Evolutionary conservation across 2,113 vertebrate genomes (phyloP).

Genomic region (Thalassarche chlororhynchos): DNA sequence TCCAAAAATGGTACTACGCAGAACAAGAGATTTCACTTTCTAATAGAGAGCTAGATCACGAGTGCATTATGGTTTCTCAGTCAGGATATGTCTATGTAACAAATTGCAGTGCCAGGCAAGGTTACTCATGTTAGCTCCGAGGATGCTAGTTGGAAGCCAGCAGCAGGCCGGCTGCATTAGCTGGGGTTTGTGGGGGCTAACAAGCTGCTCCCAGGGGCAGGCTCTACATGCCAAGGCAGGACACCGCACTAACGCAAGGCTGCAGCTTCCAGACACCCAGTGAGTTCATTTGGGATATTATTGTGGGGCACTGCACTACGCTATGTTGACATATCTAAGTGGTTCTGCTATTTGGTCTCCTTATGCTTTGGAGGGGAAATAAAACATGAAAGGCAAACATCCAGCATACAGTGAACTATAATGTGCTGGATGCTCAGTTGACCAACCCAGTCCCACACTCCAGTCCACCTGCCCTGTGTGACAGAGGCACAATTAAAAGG

Average conservation of each 20-base stretch:
- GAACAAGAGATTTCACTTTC: neutral
- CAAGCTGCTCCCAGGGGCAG: rapidly evolving
- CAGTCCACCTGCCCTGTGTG: neutral
- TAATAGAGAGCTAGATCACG: neutral
- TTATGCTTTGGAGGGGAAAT: neutral
- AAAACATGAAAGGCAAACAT: neutral
- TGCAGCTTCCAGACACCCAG: neutral
- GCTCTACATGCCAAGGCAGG: neutral
- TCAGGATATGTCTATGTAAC: neutral
- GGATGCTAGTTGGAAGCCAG: neutral
- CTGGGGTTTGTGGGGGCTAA: neutral
- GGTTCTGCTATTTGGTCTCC: neutral
- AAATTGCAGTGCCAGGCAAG: neutral
- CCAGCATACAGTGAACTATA: neutral
- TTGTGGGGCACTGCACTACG: neutral
- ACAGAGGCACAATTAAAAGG: neutral
- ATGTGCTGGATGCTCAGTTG: rapidly evolving
- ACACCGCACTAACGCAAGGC: rapidly evolving
- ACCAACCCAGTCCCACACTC: neutral
- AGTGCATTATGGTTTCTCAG: neutral
- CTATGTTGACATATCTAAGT: neutral
- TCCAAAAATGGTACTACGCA: neutral
- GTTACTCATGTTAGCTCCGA: neutral
- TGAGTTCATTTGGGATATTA: neutral
- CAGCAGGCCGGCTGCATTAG: neutral